These are phyloP conservation scores for Paratrypauchen microcephalus DNA, from an alignment of 2,797 vertebrate genomes.

Conservation along the genomic window DNA sequence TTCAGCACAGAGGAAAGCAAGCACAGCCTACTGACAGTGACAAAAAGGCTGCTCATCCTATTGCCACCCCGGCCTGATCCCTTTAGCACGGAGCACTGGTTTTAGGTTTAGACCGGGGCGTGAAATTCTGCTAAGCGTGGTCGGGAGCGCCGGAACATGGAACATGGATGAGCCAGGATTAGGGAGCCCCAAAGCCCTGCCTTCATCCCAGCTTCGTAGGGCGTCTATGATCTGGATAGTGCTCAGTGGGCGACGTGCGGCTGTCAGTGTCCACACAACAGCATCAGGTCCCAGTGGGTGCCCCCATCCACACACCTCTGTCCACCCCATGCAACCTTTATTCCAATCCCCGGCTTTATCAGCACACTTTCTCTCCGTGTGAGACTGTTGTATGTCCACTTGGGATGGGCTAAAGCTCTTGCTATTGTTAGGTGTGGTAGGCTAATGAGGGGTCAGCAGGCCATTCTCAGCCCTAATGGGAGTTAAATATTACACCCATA, in stretches of 20 bases:
- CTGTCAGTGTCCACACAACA: slow-evolving; percentile 69
- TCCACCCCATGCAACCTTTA: slow-evolving; percentile 32
- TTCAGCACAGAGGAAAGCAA: slow-evolving; percentile 34
- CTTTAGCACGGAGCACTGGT: slow-evolving; percentile 67
- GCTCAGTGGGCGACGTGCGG: slow-evolving; percentile 68
- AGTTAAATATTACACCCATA: too few species aligned
- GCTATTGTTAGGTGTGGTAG: background rate
- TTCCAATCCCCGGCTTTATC: slow-evolving; percentile 48
- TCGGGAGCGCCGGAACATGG: slow-evolving; percentile 70
- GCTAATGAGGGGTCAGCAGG: background rate
- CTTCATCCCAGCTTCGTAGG: slow-evolving; percentile 70
- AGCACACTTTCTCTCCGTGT: slow-evolving; percentile 43
- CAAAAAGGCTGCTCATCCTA: slow-evolving; percentile 72
- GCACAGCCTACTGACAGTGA: slow-evolving; percentile 48
- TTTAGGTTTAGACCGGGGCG: slow-evolving; percentile 70
- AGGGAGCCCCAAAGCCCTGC: slow-evolving; percentile 71
- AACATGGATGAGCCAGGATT: slow-evolving; percentile 80
- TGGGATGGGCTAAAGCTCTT: slow-evolving; percentile 37
- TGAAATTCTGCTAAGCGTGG: slow-evolving; percentile 79
- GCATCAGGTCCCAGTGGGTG: slow-evolving; percentile 40
- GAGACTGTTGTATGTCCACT: slow-evolving; percentile 50
- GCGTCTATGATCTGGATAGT: slow-evolving; percentile 74
- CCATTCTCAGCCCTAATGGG: background rate
- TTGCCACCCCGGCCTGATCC: slow-evolving; percentile 72
- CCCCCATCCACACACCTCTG: slow-evolving; percentile 50